Evolutionary conservation across 2,797 vertebrate species (phyloP), one percentile per base, ranked within the genome.

Genomic region (Sardinella longiceps): DNA sequence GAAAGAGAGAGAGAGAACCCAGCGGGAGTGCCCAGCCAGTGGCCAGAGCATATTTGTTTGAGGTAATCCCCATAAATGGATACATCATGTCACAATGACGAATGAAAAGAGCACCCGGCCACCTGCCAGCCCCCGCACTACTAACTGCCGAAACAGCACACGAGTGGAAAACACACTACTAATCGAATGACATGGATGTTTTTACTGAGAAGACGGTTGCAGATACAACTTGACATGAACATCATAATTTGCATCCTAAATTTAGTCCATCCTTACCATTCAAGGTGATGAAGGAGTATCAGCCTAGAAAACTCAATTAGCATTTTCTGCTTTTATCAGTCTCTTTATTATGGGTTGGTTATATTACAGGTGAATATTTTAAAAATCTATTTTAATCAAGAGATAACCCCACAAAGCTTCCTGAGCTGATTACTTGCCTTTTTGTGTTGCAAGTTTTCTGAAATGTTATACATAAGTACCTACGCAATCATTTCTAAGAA

Each of bases 31-130:
- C 4, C 25, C 25, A 28, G 63, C 25, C 28, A 3, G 10, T 15
- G 28, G 66, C 60, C 28, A 60, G 28, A 33, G 60, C 10, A 66
- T 5, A 50, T 81, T n/a, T 63, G 74, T 88, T 58, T 60, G 58
- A 88, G 39, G 33, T 77, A 77, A 77, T 77, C 33, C 33, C 33
- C 81, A 2, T 84, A 84, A 81, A 87, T 25, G 18, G 81, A 85
- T 33, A 86, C 84, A 90, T 81, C 3, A 80, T 81, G 58, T 43
- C 82, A 51, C 51, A 80, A 88, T 84, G 5, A 50, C 11, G 82
- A 81, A 39, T 56, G 37, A 84, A 60, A 43, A 77, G 70, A 77
- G 46, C 48, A 63, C 45, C 4, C 50, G 58, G 56, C 74, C 74
- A 85, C 83, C 81, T 56, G 81, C 81, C 63, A 50, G n/a, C 51